phyloP scores from a whole-genome alignment of 2,888 invertebrate genomes.

The Cinara cedri region DNA sequence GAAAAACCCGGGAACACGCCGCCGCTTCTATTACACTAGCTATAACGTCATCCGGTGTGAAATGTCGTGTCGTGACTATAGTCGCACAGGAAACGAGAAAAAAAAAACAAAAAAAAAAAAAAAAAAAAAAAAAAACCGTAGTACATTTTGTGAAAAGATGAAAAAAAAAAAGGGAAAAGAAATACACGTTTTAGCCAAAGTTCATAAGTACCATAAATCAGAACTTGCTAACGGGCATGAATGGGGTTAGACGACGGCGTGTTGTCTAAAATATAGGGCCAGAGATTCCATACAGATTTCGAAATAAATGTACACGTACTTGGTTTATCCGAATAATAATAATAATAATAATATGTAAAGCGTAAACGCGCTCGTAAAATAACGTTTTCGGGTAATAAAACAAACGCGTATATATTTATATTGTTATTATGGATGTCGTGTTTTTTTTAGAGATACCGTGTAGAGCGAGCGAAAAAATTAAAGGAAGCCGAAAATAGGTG shows the following conservation, averaged over 20 bases:
- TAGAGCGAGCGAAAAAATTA: background rate
- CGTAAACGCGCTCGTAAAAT: conserved; percentile 4
- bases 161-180: background rate
- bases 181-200: conserved; percentile 16
- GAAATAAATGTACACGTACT: background rate
- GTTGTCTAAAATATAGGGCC: background rate
- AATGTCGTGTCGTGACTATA: conserved; percentile 2
- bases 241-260: background rate
- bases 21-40: no score
- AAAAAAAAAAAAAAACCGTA: background rate
- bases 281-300: background rate
- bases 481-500: no score
- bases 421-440: background rate
- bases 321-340: conserved; percentile 1
- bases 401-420: background rate
- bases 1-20: conserved; percentile 11
- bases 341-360: conserved; percentile 1
- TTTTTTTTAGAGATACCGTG: background rate
- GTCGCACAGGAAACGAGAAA: background rate
- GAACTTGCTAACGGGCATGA: background rate
- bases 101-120: background rate
- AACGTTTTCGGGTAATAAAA: background rate
- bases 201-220: conserved; percentile 35
- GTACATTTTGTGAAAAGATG: conserved; percentile 1
- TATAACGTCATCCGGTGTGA: background rate